These are phyloP conservation scores for Accipiter cooperii DNA, from an alignment of 2,113 vertebrate genomes.

Conservation along the genomic window DNA sequence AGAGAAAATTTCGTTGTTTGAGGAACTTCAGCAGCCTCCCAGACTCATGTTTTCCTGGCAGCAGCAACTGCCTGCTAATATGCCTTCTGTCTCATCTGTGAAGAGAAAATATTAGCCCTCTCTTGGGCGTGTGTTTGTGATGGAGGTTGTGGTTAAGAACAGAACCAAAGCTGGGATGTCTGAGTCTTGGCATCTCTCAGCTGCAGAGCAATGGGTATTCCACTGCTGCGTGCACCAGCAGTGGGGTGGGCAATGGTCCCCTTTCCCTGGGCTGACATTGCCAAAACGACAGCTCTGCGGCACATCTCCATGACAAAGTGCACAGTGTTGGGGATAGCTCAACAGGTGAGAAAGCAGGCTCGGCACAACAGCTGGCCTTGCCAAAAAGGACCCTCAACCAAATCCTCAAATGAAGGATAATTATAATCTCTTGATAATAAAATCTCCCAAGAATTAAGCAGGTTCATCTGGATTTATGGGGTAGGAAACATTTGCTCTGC, in stretches of 20 bases:
- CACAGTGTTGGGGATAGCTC: not conserved
- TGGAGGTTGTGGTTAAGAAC: not conserved
- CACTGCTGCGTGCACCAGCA: not conserved
- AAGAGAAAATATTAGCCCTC: not conserved
- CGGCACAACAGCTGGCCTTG: not conserved
- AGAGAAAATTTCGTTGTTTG: not conserved
- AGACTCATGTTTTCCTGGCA: not conserved
- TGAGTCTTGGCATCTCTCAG: not conserved
- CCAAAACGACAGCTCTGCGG: not conserved
- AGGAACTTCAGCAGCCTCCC: not conserved
- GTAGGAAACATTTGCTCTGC: not conserved
- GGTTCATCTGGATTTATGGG: not conserved
- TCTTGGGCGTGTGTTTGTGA: not conserved
- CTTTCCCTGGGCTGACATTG: not conserved
- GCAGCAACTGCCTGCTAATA: not conserved
- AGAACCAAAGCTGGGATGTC: not conserved
- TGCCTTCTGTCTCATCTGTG: not conserved
- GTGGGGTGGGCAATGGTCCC: not conserved
- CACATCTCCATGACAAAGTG: rapidly evolving
- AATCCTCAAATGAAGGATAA: not conserved
- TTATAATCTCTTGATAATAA: not conserved
- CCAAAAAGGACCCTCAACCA: not conserved
- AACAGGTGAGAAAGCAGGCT: not conserved
- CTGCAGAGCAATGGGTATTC: not conserved
- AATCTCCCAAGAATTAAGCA: not conserved